A percentile compares a stretch with the other conserved stretches of the same genome.
These are phyloP conservation scores for Oasisia sp. DNA, from an alignment of 2,888 invertebrate species.

Conservation along the genomic window DNA sequence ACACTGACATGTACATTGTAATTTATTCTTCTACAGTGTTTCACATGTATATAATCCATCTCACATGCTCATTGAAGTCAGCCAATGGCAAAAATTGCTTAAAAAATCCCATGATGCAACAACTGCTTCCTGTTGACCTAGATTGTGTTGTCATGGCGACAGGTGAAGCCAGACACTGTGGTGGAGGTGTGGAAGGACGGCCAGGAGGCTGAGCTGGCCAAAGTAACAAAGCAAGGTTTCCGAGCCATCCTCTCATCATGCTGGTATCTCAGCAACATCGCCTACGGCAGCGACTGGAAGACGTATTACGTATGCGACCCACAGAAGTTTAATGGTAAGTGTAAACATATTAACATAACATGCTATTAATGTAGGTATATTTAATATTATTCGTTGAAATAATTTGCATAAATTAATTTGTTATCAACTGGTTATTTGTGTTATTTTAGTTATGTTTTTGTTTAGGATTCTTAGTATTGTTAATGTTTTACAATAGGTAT, in stretches of 20 bases:
- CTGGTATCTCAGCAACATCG: constrained; percentile 78
- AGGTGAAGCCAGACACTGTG: constrained; percentile 28
- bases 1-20: no score
- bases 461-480: neutral
- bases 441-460: neutral
- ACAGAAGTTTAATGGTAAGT: constrained; percentile 67
- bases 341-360: neutral
- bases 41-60: no score
- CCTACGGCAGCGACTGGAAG: constrained; percentile 63
- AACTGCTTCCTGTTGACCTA: neutral
- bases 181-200: constrained; percentile 33
- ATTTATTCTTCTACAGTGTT: no score
- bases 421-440: neutral
- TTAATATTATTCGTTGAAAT: no score
- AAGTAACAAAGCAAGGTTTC: constrained; percentile 73
- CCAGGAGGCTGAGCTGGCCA: constrained; percentile 13
- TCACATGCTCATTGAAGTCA: no score
- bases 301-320: constrained; percentile 74
- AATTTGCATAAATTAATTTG: neutral
- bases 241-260: constrained; percentile 73
- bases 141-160: neutral
- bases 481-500: neutral
- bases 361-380: neutral
- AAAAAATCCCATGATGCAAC: neutral
- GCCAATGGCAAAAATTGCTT: no score